Conservation (phyloP, 92 coral and sea anemone species). For the Galaxea fascicularis region DNA sequence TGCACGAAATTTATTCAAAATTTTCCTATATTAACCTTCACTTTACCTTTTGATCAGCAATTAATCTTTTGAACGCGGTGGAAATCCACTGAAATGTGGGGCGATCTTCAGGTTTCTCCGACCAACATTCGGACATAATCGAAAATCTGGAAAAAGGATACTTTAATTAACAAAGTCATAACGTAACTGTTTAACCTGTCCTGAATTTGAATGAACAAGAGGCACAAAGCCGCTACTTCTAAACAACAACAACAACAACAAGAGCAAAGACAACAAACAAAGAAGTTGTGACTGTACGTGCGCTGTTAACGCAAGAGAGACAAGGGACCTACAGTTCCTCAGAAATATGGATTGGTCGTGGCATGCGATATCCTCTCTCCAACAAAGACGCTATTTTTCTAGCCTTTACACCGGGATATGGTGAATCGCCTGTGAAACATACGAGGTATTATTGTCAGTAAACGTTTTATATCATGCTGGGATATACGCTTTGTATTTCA, state of each 20-base stretch:
- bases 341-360: conserved; percentile 34
- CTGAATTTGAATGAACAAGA: no score
- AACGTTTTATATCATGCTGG: no score
- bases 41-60: conserved; percentile 1
- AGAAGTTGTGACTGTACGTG: no score
- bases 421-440: conserved; percentile 27
- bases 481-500: no score
- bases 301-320: not conserved
- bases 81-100: conserved; percentile 45
- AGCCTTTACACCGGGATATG: conserved; percentile 33
- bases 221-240: no score
- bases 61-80: conserved; percentile 5
- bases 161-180: not conserved
- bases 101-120: conserved; percentile 60
- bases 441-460: no score
- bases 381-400: not conserved
- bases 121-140: conserved; percentile 54
- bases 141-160: conserved; percentile 31
- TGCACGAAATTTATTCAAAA: no score
- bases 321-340: conserved; percentile 22
- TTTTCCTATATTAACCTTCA: not conserved
- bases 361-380: conserved; percentile 44
- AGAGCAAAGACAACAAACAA: no score
- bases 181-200: no score
- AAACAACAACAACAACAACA: no score